Percentiles rank a stretch among this genome's conserved stretches.
These are phyloP conservation scores for Autographa pulchrina DNA, from an alignment of 2,888 invertebrate species.

Conservation along the genomic window DNA sequence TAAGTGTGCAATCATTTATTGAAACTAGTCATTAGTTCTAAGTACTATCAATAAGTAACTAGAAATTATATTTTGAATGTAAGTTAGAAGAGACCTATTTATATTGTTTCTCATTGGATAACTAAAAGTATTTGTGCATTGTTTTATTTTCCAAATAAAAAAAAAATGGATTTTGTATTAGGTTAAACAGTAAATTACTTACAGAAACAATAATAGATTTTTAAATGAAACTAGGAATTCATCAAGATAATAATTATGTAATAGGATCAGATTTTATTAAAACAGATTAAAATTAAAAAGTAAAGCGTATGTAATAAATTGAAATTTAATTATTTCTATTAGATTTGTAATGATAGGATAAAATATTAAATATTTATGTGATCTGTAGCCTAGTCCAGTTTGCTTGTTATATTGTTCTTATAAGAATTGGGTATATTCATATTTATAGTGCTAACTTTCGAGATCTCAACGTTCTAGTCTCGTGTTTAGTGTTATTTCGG, in stretches of 20 bases:
- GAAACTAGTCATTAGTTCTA: conserved; percentile 38
- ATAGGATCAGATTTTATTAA: conserved; percentile 32
- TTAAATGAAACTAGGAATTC: conserved; percentile 3
- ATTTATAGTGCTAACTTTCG: not conserved
- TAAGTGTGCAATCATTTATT: conserved; percentile 15
- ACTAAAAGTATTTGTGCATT: not conserved
- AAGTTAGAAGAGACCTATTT: conserved; percentile 1
- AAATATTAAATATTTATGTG: conserved; percentile 26
- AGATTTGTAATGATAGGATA: conserved; percentile 24
- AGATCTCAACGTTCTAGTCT: conserved; percentile 2
- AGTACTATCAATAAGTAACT: conserved; percentile 3
- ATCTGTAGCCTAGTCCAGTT: conserved; percentile 38
- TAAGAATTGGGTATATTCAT: conserved; percentile 1
- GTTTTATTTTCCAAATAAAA: not conserved
- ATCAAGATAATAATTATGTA: not conserved
- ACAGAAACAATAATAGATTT: not conserved
- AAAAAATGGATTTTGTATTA: not conserved
- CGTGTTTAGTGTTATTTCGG: conserved; percentile 6
- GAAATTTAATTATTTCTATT: conserved; percentile 9
- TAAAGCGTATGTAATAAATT: not conserved
- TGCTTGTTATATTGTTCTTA: conserved; percentile 11
- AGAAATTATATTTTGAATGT: conserved; percentile 24
- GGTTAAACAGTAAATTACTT: not conserved
- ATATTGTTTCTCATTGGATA: conserved; percentile 3
- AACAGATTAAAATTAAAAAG: not conserved